A percentile compares a stretch with the other conserved stretches of the same genome.
These are phyloP conservation scores for Tetraneura akinire DNA, from an alignment of 1,140 invertebrate species.

Conservation along the genomic window DNA sequence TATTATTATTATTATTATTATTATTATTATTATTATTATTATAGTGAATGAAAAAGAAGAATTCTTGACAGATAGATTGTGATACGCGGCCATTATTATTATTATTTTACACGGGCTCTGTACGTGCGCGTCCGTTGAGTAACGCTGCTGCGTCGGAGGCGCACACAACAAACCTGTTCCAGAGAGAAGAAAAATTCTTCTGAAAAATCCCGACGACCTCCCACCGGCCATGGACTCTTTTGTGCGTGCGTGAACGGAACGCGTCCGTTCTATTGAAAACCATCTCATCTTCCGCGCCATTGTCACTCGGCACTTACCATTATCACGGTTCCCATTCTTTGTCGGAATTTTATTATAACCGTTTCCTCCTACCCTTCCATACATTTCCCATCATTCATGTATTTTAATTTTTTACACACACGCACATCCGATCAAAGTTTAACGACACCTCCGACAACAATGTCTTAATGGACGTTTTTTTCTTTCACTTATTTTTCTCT, in stretches of 20 bases:
- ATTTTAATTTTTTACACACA: too few species aligned
- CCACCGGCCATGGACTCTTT: slow-evolving; percentile 39
- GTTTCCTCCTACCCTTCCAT: slow-evolving; percentile 25
- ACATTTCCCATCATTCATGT: too few species aligned
- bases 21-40: too few species aligned
- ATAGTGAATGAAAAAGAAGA: slow-evolving; percentile 44
- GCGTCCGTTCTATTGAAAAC: slow-evolving; percentile 49
- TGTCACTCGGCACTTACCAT: slow-evolving; percentile 47
- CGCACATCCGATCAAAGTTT: slow-evolving; percentile 45
- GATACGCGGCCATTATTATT: slow-evolving; percentile 11
- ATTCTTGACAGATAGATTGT: neutral
- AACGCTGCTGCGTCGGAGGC: slow-evolving; percentile 6
- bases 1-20: slow-evolving; percentile 28
- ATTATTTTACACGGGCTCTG: slow-evolving; percentile 35
- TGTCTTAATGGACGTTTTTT: slow-evolving; percentile 42
- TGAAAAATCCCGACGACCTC: slow-evolving; percentile 48
- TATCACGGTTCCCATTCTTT: slow-evolving; percentile 51
- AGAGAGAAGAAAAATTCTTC: slow-evolving; percentile 49
- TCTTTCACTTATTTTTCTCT: neutral
- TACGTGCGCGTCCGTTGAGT: slow-evolving; percentile 45
- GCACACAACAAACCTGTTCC: slow-evolving; percentile 47
- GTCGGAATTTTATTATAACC: slow-evolving; percentile 52
- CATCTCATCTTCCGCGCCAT: slow-evolving; percentile 50
- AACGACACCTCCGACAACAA: slow-evolving; percentile 50
- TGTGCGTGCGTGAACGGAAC: slow-evolving; percentile 31